These are phyloP conservation scores for Montifringilla adamsi DNA, from an alignment of 2,113 vertebrate genomes.

Conservation along the genomic window DNA sequence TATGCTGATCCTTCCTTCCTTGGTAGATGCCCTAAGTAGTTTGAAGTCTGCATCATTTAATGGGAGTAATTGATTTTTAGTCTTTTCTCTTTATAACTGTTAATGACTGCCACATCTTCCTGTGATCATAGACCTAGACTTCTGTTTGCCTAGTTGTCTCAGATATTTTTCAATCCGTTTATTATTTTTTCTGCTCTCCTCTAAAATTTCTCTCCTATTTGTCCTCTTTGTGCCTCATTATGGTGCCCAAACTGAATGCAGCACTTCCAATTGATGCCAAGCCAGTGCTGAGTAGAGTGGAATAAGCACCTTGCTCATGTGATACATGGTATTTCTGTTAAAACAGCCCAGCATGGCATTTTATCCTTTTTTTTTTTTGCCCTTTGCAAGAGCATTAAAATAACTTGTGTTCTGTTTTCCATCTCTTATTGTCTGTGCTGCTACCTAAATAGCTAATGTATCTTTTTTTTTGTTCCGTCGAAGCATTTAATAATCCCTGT, in stretches of 20 bases:
- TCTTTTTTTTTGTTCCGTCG: background rate
- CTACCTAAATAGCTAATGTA: background rate
- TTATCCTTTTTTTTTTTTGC: background rate
- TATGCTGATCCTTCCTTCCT: constrained; percentile 24
- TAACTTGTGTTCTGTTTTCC: constrained; percentile 37
- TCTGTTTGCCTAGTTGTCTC: constrained; percentile 55
- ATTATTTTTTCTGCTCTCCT: constrained; percentile 65
- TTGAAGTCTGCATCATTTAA: constrained; percentile 9
- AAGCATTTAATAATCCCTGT: background rate
- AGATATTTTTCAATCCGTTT: constrained; percentile 53
- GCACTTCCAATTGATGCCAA: constrained; percentile 67
- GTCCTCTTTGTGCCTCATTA: constrained; percentile 67
- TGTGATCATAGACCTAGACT: constrained; percentile 45
- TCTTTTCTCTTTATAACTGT: background rate
- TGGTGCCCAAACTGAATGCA: constrained; percentile 66
- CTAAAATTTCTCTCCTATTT: constrained; percentile 69
- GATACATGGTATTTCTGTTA: constrained; percentile 66
- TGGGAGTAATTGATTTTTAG: constrained; percentile 36
- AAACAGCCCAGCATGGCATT: constrained; percentile 62
- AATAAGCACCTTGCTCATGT: constrained; percentile 69
- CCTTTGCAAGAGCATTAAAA: constrained; percentile 34
- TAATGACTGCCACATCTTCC: background rate
- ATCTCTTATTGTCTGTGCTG: constrained; percentile 45
- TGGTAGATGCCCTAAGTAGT: background rate
- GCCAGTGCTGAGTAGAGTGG: constrained; percentile 67